These are phyloP conservation scores for Poicephalus meyeri DNA, from an alignment of 2,113 vertebrate genomes.

Conservation along the genomic window DNA sequence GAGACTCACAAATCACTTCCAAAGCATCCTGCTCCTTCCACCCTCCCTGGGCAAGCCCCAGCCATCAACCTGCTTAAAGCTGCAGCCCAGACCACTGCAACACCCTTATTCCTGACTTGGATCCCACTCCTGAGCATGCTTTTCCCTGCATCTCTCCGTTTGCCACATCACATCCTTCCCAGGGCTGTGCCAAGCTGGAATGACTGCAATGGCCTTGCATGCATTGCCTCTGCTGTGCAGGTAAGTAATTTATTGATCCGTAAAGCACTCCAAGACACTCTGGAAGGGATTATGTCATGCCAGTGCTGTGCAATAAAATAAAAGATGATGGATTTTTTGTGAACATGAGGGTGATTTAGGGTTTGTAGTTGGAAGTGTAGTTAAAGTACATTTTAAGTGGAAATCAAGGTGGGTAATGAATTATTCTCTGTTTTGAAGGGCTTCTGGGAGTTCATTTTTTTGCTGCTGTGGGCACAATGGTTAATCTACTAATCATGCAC, in stretches of 20 bases:
- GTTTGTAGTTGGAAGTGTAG: constrained; percentile 80
- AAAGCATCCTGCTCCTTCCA: not conserved
- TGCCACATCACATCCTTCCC: not conserved
- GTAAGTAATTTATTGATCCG: constrained; percentile 84
- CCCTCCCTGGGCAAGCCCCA: not conserved
- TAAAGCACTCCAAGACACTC: constrained; percentile 78
- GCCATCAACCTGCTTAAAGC: not conserved
- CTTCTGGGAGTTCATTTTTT: constrained; percentile 77
- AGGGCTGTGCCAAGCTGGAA: constrained; percentile 21
- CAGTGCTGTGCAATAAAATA: constrained; percentile 77
- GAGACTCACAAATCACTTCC: not conserved
- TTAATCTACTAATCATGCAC: constrained; percentile 75
- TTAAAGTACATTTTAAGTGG: constrained; percentile 86
- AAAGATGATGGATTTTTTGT: constrained; percentile 82
- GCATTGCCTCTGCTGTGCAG: constrained; percentile 62
- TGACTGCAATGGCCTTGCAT: constrained; percentile 69
- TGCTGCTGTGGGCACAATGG: constrained; percentile 67
- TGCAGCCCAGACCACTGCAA: not conserved
- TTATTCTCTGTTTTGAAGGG: constrained; percentile 78
- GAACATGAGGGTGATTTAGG: constrained; percentile 79
- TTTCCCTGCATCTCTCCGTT: not conserved
- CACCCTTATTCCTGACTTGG: not conserved
- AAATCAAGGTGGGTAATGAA: constrained; percentile 82
- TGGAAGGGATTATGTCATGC: constrained; percentile 82
- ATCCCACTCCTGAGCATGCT: not conserved